These are phyloP conservation scores for Rhyacichthys aspro DNA, from an alignment of 2,797 vertebrate genomes.

Conservation along the genomic window DNA sequence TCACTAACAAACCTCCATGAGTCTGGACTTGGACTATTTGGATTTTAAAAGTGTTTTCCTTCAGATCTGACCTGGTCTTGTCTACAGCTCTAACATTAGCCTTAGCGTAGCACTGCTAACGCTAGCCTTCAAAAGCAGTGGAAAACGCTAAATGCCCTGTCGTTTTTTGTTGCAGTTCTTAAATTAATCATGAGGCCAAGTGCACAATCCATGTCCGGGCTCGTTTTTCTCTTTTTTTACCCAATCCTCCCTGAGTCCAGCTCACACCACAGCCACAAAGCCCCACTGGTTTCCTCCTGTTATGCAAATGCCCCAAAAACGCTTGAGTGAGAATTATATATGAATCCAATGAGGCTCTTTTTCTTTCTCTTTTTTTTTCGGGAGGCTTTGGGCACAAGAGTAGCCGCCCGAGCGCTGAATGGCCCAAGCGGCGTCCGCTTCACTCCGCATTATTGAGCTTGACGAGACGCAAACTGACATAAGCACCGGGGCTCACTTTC, in stretches of 20 bases:
- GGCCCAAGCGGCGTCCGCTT: constrained; percentile 69
- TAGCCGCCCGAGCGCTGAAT: constrained; percentile 82
- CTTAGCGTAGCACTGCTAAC: too few relatives aligned
- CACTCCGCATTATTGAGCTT: constrained; percentile 88
- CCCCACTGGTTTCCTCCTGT: constrained; percentile 78
- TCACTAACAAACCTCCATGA: too few relatives aligned
- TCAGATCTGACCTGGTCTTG: too few relatives aligned
- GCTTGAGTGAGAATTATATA: constrained; percentile 96
- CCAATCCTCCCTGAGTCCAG: constrained; percentile 28
- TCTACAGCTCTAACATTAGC: too few relatives aligned
- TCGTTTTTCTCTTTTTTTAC: constrained; percentile 64
- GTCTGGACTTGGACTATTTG: too few relatives aligned
- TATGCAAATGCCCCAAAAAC: constrained; percentile 87
- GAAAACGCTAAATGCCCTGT: constrained; percentile 63
- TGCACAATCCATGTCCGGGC: constrained; percentile 64
- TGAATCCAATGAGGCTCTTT: constrained; percentile 91
- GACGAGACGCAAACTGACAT: constrained; percentile 97
- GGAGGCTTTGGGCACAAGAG: constrained; percentile 81
- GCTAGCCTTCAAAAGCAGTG: constrained; percentile 19
- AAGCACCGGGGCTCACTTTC: constrained; percentile 92
- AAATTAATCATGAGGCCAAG: constrained; percentile 68
- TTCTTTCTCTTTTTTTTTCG: constrained; percentile 76
- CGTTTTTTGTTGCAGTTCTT: constrained; percentile 62
- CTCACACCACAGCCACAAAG: constrained; percentile 60
- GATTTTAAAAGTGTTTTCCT: too few relatives aligned